Conservation (phyloP, 2,113 vertebrate genomes). For the Semnornis frantzii region DNA sequence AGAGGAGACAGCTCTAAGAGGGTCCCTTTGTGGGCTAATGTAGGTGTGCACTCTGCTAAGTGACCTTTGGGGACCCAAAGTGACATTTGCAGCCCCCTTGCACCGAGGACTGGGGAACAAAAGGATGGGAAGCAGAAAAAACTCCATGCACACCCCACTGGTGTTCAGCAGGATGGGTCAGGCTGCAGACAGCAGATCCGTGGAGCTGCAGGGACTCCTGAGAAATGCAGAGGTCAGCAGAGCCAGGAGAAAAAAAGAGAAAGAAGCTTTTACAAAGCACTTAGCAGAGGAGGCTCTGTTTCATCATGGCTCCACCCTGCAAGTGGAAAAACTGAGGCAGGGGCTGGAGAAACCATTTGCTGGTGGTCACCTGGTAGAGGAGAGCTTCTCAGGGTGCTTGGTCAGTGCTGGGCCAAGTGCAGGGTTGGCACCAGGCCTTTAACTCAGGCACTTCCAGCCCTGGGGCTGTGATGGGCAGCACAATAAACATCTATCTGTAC, state of each 20-base stretch:
- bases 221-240: not conserved
- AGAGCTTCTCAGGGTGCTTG: not conserved
- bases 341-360: too few relatives aligned
- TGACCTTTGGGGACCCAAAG: not conserved
- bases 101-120: not conserved
- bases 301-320: not conserved
- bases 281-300: not conserved
- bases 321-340: not conserved
- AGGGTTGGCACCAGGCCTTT: not conserved
- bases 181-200: not conserved
- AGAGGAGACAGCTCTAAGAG: too few relatives aligned
- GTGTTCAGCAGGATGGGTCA: not conserved
- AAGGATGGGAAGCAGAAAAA: not conserved
- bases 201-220: not conserved
- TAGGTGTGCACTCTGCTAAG: not conserved
- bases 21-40: not conserved
- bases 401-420: not conserved
- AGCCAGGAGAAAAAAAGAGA: not conserved
- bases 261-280: not conserved
- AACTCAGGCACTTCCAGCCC: not conserved
- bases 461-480: not conserved
- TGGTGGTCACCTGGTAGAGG: not conserved
- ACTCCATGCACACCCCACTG: not conserved
- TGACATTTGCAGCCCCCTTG: not conserved
- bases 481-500: not conserved